Percentiles rank a stretch among this genome's conserved stretches.
Evolutionary conservation across 2,888 invertebrate species (phyloP).

Genomic region (Apomyelois bistriatella): DNA sequence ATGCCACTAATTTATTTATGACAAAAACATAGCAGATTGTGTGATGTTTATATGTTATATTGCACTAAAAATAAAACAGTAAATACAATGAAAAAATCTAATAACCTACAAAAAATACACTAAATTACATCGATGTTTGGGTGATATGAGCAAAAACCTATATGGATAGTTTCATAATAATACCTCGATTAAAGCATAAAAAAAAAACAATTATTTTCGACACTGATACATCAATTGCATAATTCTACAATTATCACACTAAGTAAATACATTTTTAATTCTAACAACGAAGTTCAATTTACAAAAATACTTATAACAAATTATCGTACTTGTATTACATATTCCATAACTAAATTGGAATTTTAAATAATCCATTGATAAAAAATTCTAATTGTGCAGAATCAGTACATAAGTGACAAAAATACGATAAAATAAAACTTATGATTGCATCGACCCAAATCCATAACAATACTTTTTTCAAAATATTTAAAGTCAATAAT

Average conservation of each 20-base stretch:
- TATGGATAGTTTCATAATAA: constrained; percentile 23
- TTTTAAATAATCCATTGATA: constrained; percentile 1
- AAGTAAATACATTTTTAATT: constrained; percentile 30
- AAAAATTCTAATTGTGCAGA: constrained; percentile 20
- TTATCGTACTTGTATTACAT: constrained; percentile 6
- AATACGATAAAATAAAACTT: constrained; percentile 25
- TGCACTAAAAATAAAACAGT: constrained; percentile 37
- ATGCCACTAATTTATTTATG: neutral
- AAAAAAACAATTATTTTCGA: constrained; percentile 30
- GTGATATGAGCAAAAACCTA: constrained; percentile 56
- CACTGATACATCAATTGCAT: constrained; percentile 32
- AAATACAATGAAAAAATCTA: constrained; percentile 25
- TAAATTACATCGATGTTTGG: constrained; percentile 56
- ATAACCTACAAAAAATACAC: constrained; percentile 24
- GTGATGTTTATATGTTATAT: constrained; percentile 32
- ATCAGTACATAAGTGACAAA: constrained; percentile 20
- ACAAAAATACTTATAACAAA: constrained; percentile 12
- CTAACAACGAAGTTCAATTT: constrained; percentile 22
- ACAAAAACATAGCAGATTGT: constrained; percentile 13
- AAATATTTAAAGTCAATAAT: constrained; percentile 21
- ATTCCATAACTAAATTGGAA: constrained; percentile 8
- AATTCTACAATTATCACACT: constrained; percentile 47
- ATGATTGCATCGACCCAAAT: constrained; percentile 47
- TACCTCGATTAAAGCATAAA: constrained; percentile 15
- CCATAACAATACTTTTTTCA: constrained; percentile 18